Evolutionary conservation across 2,113 vertebrate genomes (phyloP), one percentile per base, ranked within the genome.

Genomic region (Labrus mixtus): DNA sequence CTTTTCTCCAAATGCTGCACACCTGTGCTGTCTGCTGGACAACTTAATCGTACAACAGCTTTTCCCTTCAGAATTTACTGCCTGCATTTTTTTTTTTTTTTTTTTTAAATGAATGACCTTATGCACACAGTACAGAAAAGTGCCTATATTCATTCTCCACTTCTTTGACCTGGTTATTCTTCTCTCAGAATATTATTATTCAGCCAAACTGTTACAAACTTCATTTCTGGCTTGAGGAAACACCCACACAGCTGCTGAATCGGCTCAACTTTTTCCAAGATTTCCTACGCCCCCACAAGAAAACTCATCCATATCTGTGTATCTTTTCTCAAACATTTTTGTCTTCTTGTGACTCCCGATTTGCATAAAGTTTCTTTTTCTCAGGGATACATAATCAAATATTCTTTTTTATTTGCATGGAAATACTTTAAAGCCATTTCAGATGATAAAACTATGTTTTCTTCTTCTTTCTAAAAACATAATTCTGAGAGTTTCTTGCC

Each of bases 171-270:
- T 78, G 25, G 17, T 51, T 20, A 10, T 51, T 20, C 48, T 51
- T 19, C 19, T 9, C 8, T n/a, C 48, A 51, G 48, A 6, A 48
- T 51, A 8, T 46, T 51, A 22, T 61, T 73, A 57, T 58, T 54
- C 22, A 37, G 25, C 53, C 63, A 25, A 22, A 72, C 76, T 29
- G 77, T 58, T 45, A 64, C 54, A 81, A 73, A 78, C 48, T 67
- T 64, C 45, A 66, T 62, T 59, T 68, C 23, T 79, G 46, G 53
- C 73, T 69, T 10, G n/a, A 60, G 69, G 66, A 81, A 66, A 72
- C 58, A 0, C 81, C 82, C 72, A 89, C 82, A 23, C 79, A 78
- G 72, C 75, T 60, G 59, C 66, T 36, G 46, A 60, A 71, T 73
- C 56, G 19, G 50, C 61, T 72, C 58, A 63, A 78, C 56, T 73